Evolutionary conservation across 2,113 vertebrate genomes (phyloP).

Genomic region (Pyxicephalus adspersus): DNA sequence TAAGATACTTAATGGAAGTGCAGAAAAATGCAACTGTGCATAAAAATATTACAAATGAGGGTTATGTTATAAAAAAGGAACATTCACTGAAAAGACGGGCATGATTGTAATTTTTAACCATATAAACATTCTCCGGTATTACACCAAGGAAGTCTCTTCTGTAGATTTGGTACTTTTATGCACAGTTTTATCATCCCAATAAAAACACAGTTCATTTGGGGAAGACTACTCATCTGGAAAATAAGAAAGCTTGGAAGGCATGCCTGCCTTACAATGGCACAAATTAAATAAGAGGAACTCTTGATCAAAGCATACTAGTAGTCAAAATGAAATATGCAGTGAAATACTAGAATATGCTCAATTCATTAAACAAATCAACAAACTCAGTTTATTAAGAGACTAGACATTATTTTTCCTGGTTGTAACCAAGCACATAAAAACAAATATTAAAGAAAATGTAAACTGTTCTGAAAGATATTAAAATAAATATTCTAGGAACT

Average conservation of each 20-base stretch:
- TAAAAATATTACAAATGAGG: conserved; percentile 57
- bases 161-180: conserved; percentile 33
- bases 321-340: conserved; percentile 29
- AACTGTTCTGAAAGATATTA: neutral
- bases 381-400: conserved; percentile 10
- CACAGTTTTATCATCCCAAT: conserved; percentile 41
- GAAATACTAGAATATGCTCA: neutral
- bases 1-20: conserved; percentile 62
- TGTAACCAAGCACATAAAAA: neutral
- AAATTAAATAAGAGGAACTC: conserved; percentile 44
- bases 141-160: neutral
- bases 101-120: conserved; percentile 49
- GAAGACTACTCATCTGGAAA: conserved; percentile 44
- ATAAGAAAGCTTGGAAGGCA: conserved; percentile 46
- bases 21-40: conserved; percentile 41
- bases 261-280: conserved; percentile 26
- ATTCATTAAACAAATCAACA: conserved; percentile 21
- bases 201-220: conserved; percentile 49
- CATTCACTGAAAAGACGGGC: conserved; percentile 29
- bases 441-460: conserved; percentile 3
- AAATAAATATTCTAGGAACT: neutral
- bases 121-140: conserved; percentile 48
- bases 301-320: conserved; percentile 29
- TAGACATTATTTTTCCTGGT: neutral
- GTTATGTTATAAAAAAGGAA: conserved; percentile 24